Evolutionary conservation across 2,797 vertebrate genomes (phyloP), one percentile per base, ranked within the genome.

Genomic region (Orestias chungarensis): DNA sequence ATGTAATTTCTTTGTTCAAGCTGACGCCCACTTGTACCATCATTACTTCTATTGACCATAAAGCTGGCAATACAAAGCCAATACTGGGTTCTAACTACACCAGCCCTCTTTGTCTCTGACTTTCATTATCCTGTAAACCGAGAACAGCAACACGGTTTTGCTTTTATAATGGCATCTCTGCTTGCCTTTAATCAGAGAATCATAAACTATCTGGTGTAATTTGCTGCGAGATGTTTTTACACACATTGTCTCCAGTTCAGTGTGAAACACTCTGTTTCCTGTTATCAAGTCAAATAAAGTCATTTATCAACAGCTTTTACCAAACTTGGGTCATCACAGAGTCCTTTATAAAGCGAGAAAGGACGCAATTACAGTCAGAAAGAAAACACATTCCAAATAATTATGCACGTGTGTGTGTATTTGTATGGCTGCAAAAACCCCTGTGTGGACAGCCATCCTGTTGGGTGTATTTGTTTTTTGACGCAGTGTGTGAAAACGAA

Each of bases 91-190:
- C 79, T 76, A 80, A 83, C 83, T 72, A 78, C 74, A 52, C 71
- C 15, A 50, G 47, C 55, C n/a, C 76, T 44, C 50, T 10, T 3
- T 3, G 12, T 80, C 70, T 47, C 2, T 81, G 89, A 91, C 86
- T 82, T 91, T 93, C 86, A 91, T 89, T 91, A 89, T 89, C 86
- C 71, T 76, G 85, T 90, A 87, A 92, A 91, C 80, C 14, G 71
- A 0, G 12, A 73, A 75, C 54, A 49, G 72, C 75, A 84, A 82
- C 82, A 75, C 77, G 57, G 69, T 73, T 80, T 72, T 71, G 55
- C 74, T 75, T 68, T 86, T 74, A 76, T 40, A 82, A 69, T 35
- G 54, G 72, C 85, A 83, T 80, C 78, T 88, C 67, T 49, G 50
- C 81, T 66, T 74, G 68, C 82, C 83, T 82, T 80, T 86, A 86